Evolutionary conservation across 1,140 invertebrate species (phyloP).

Genomic region (Lanistes nyassanus): DNA sequence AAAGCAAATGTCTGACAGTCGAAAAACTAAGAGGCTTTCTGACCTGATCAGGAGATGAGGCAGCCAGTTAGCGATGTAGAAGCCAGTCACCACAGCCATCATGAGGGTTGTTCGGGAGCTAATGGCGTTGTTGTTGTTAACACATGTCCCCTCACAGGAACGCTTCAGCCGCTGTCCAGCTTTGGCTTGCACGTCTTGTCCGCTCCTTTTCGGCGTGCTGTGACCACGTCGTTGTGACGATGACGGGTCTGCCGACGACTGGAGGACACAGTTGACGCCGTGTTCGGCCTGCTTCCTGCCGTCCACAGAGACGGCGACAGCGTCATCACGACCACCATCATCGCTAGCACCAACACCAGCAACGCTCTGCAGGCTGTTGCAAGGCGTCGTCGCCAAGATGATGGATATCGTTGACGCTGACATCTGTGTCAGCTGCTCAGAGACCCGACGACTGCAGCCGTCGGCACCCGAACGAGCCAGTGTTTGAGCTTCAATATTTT

Average conservation of each 20-base stretch:
- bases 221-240: neutral
- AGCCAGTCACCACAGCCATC: slow-evolving; percentile 30
- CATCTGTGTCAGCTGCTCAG: too few relatives aligned
- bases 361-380: neutral
- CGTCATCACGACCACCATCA: neutral
- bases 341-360: neutral
- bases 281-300: neutral
- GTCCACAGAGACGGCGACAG: neutral
- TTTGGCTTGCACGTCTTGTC: neutral
- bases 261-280: neutral
- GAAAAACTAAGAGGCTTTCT: neutral
- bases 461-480: too few relatives aligned
- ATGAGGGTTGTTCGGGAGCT: slow-evolving; percentile 28
- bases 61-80: slow-evolving; percentile 27
- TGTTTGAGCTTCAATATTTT: too few relatives aligned
- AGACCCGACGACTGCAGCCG: too few relatives aligned
- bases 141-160: neutral
- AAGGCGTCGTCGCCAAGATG: neutral
- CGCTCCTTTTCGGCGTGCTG: neutral
- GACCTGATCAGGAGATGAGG: slow-evolving; percentile 29
- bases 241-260: neutral
- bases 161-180: neutral
- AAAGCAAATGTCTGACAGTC: too few relatives aligned
- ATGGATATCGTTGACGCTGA: neutral
- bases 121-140: neutral